Percentiles rank a stretch among this genome's conserved stretches.
phyloP scores from a whole-genome alignment of 2,797 vertebrate genomes.

The Labroides dimidiatus region DNA sequence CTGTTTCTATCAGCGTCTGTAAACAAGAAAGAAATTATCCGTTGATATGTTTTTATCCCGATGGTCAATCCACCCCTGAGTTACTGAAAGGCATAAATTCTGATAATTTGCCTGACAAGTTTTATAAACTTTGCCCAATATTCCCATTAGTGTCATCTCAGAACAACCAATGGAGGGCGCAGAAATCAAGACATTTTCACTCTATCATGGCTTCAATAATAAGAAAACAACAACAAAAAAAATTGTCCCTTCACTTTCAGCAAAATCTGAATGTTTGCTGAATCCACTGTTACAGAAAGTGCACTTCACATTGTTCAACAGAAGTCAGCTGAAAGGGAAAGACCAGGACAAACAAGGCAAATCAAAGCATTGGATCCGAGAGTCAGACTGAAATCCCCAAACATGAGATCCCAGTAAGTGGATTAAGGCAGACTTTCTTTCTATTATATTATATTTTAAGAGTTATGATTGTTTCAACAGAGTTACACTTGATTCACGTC shows the following conservation, averaged over 20 bases:
- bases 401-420: conserved; percentile 60
- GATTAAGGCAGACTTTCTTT: conserved; percentile 35
- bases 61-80: no score
- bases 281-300: conserved; percentile 86
- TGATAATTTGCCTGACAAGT: no score
- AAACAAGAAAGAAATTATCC: no score
- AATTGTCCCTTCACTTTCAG: conserved; percentile 69
- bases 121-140: no score
- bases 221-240: conserved; percentile 23
- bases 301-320: conserved; percentile 84
- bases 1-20: background rate
- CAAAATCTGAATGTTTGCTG: conserved; percentile 79
- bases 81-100: no score
- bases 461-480: no score
- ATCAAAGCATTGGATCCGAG: conserved; percentile 68
- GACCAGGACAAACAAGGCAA: conserved; percentile 46
- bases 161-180: no score
- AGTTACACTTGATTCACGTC: background rate
- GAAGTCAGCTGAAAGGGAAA: conserved; percentile 74
- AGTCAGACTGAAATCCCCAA: conserved; percentile 75
- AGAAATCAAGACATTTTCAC: no score
- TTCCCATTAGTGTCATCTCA: no score
- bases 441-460: no score
- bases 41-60: no score
- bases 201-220: no score